Base-by-base conservation (phyloP, 2,113 vertebrate species). In the Calyptommatus sinebrachiatus region DNA sequence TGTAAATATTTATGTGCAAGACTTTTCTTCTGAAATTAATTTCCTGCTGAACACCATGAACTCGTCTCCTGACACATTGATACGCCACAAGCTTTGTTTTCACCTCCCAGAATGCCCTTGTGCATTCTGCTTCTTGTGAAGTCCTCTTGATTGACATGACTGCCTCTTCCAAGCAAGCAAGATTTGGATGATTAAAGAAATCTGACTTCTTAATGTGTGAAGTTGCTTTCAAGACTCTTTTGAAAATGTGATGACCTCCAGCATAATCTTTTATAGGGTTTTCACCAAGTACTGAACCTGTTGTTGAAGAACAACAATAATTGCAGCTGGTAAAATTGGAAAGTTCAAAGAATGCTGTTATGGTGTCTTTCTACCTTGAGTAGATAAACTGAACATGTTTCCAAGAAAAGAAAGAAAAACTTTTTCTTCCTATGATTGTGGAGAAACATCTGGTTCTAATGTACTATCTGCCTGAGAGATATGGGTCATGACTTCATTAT, bases 1-100 rank as follows among this genome's bases (percentile, higher is more conserved):
- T 46, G 18, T 11, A 35, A 21, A 35, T 82, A 2, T 53, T 10
- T 22, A 77, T 85, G 78, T 71, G 7, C 65, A 74, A 12, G 61
- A 20, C 0, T 92, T 86, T 86, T 45, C 53, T 73, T 73, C 67
- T 75, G 81, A 72, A 85, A 85, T 84, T 9, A 16, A 74, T 86
- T 87, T 78, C 77, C 57, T 24, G 69, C 70, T 75, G 73, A 88
- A 85, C n/a, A 10, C 0, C 2, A 77, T 61, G 77, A 1, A 45
- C 7, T n/a, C 68, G 21, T 18, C 28, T 31, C 26, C 35, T 8
- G 8, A 76, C 79, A 86, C 57, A 78, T 57, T 50, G 79, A 41
- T 41, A 53, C 62, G 72, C 57, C 8, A 29, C 61, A 67, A 69
- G 70, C 74, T 26, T 78, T 78, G 76, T 63, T 82, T 88, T 88